Evolutionary conservation across 2,113 vertebrate species (phyloP), one percentile per base, ranked within the genome.

Genomic region (Lota lota): DNA sequence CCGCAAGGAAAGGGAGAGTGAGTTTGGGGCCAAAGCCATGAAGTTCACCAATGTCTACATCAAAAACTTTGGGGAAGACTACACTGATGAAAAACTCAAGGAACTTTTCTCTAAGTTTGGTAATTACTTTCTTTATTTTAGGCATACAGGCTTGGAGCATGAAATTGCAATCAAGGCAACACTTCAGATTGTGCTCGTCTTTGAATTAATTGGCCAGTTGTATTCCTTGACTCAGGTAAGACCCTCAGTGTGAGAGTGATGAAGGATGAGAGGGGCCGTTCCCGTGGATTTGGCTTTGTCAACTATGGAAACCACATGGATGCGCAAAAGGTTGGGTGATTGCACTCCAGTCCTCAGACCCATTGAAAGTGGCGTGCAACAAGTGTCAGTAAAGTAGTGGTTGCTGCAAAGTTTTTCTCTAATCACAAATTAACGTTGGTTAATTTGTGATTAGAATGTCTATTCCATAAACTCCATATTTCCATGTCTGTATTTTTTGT

Each of bases 21-120:
- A 98, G 88, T 89, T 93, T 76, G 96, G 96, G 10, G 87, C 91
- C 8, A 92, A 87, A 71, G 93, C 92, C 0, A 68, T 93, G 85
- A 95, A 95, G 76, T 99, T 96, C 86, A 99, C 97, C 82, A 99
- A 98, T 0, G 91, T 99, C 69, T 99, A 98, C 15, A 93, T 99
- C 77, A 99, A 99, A 88, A 98, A 98, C 88, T 97, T 99, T 72
- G 92, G 92, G 0, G 91, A 91, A 36, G 93, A 97, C 18, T 83
- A 94, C 87, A 92, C 92, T 0, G 95, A 95, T 0, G 89, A 90
- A 64, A 89, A 92, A 22, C 92, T 99, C 51, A 87, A 93, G 82
- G 92, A 93, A 36, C 86, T 95, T 66, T 99, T 99, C 75, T 91
- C 93, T 60, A 85, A 75, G 65, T 98, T 94, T 83, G 97, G 97